Percentiles rank a stretch among this genome's conserved stretches.
Evolutionary conservation across 2,113 vertebrate genomes (phyloP).

Genomic region (Cricetomys ansorgei): DNA sequence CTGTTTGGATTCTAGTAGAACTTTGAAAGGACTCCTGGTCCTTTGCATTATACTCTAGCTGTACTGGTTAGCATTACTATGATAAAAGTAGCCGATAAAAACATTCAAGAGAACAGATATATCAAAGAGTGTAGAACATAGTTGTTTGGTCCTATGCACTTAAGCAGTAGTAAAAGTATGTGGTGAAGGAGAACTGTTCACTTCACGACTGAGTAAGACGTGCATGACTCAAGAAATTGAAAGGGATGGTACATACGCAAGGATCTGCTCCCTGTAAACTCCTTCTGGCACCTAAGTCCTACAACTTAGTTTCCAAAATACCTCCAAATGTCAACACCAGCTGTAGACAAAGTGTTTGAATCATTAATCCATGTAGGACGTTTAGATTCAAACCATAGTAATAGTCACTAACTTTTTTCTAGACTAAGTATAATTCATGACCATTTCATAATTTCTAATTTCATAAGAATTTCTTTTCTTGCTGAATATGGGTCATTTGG

Average conservation of each 20-base stretch:
- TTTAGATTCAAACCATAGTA: background rate
- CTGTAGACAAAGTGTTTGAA: background rate
- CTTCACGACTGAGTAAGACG: background rate
- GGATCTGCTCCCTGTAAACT: too few relatives aligned
- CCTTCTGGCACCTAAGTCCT: too few relatives aligned
- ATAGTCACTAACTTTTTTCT: slow-evolving; percentile 28
- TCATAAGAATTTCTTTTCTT: background rate
- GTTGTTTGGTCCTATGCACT: too few relatives aligned
- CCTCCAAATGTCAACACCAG: background rate
- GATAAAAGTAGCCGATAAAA: background rate
- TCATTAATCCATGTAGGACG: background rate
- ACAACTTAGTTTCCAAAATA: background rate
- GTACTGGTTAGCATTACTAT: background rate
- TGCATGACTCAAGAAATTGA: too few relatives aligned
- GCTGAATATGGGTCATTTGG: slow-evolving; percentile 24
- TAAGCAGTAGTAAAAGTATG: background rate
- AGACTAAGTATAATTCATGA: background rate
- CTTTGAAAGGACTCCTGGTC: slow-evolving; percentile 14
- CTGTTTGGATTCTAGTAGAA: background rate
- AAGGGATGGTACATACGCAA: background rate
- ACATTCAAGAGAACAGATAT: background rate
- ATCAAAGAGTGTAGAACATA: background rate
- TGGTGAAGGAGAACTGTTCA: background rate
- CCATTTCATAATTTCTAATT: slow-evolving; percentile 8
- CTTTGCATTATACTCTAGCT: slow-evolving; percentile 6